Percentiles rank a stretch among this genome's conserved stretches.
Evolutionary conservation across 2,113 vertebrate species (phyloP).

Genomic region (Gymnobelideus leadbeateri): DNA sequence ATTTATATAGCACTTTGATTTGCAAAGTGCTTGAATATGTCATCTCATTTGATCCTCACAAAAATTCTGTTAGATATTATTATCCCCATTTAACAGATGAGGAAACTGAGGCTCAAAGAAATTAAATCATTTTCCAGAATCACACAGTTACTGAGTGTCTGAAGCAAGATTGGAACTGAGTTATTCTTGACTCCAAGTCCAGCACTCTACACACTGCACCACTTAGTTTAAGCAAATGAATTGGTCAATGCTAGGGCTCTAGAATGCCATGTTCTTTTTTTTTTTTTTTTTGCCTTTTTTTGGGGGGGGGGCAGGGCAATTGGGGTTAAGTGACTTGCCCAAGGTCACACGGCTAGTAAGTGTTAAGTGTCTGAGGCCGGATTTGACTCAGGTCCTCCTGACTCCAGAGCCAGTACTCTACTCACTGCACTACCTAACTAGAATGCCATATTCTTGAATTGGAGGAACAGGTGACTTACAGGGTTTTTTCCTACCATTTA

Average conservation of each 20-base stretch:
- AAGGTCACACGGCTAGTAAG: no score
- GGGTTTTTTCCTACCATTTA: neutral
- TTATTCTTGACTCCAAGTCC: neutral
- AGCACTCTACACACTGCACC: neutral
- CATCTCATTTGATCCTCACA: neutral
- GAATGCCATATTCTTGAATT: neutral
- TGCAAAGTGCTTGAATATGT: neutral
- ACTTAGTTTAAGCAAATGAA: neutral
- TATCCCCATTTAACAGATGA: neutral
- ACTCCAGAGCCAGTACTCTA: no score
- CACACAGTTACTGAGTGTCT: neutral
- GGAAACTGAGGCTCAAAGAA: neutral
- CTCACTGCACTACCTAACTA: neutral
- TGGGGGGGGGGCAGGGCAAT: no score
- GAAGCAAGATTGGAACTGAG: neutral
- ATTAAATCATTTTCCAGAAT: neutral
- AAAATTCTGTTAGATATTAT: neutral
- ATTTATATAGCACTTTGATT: neutral
- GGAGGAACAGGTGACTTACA: neutral
- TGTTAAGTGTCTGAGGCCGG: no score
- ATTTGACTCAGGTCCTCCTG: no score
- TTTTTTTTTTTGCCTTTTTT: neutral
- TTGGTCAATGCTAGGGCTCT: neutral
- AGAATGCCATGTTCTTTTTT: neutral
- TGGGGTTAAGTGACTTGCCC: no score